phyloP scores from a whole-genome alignment of 2,888 invertebrate species.

The Nebria salina region DNA sequence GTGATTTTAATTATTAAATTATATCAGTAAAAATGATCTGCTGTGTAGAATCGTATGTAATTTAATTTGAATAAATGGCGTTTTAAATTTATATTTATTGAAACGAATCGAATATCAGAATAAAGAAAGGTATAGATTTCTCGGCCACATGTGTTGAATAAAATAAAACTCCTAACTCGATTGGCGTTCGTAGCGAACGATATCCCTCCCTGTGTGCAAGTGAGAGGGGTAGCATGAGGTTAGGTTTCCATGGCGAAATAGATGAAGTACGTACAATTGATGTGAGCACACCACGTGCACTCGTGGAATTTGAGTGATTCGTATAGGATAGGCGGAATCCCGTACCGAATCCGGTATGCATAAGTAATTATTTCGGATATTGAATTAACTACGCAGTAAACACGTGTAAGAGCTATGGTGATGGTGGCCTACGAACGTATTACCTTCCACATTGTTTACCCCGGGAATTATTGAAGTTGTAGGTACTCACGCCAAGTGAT shows the following conservation, averaged over 20 bases:
- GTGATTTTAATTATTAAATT: neutral
- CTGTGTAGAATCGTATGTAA: too few species aligned
- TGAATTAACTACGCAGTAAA: conserved; percentile 39
- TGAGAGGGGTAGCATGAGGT: neutral
- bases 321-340: conserved; percentile 14
- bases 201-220: neutral
- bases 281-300: conserved; percentile 18
- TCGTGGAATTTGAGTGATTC: conserved; percentile 30
- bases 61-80: neutral
- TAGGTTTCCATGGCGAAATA: conserved; percentile 10
- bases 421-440: neutral
- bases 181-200: neutral
- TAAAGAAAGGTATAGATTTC: neutral
- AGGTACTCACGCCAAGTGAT: neutral
- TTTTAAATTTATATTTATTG: neutral
- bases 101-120: neutral
- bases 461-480: neutral
- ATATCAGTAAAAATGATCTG: too few species aligned
- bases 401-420: conserved; percentile 20
- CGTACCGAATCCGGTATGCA: conserved; percentile 33
- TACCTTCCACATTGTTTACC: neutral
- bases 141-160: neutral
- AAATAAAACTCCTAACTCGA: neutral
- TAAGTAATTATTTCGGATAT: conserved; percentile 45
- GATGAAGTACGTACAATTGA: conserved; percentile 22